Conservation (phyloP, 2,888 invertebrate genomes). For the Thymelicus acteon region DNA sequence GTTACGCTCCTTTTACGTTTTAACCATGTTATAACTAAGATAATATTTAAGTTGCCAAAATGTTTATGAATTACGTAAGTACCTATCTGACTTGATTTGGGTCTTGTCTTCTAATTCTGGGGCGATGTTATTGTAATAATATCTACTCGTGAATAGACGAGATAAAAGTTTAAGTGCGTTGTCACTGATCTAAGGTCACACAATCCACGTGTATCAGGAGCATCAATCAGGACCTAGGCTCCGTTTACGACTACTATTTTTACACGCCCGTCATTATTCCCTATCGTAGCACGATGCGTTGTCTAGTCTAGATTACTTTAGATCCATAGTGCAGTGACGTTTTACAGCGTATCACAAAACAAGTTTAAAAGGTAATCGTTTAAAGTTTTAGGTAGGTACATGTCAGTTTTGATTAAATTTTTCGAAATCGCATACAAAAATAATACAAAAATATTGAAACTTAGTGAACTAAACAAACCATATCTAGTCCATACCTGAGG, state of each 20-base stretch:
- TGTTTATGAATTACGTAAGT: background rate
- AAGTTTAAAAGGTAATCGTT: background rate
- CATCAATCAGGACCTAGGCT: conserved; percentile 8
- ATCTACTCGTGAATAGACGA: conserved; percentile 3
- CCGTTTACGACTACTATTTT: conserved; percentile 28
- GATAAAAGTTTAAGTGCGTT: conserved; percentile 31
- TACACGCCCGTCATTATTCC: conserved; percentile 31
- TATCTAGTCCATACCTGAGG: no score
- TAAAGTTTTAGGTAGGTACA: no score
- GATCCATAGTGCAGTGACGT: background rate
- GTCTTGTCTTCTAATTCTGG: conserved; percentile 32
- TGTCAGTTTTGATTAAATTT: no score
- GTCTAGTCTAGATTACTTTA: background rate
- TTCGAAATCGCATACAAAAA: no score
- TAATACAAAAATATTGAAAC: no score
- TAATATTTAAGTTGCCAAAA: background rate
- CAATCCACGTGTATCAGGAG: conserved; percentile 29
- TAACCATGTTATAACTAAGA: no score
- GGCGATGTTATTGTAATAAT: conserved; percentile 20
- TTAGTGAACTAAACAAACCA: no score
- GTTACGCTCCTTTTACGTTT: no score
- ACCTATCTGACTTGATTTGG: conserved; percentile 11
- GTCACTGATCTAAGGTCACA: conserved; percentile 30
- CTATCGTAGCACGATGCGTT: conserved; percentile 18
- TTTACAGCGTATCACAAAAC: background rate